Percentiles rank a stretch among this genome's conserved stretches.
These are phyloP conservation scores for Pristionchus mayeri DNA, from an alignment of 2,888 invertebrate genomes.

Conservation along the genomic window DNA sequence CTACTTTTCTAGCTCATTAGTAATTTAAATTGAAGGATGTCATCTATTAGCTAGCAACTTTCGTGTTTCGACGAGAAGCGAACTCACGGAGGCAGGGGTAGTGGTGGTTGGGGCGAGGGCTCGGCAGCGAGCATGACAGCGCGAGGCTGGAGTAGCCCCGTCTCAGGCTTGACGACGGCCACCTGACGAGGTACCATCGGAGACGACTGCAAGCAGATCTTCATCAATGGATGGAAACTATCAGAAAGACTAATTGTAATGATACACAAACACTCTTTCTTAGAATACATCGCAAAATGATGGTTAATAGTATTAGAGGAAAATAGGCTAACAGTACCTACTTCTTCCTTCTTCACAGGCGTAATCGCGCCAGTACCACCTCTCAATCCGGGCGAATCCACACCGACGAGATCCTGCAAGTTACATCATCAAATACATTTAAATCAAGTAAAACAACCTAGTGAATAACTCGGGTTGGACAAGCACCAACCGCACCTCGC, in stretches of 20 bases:
- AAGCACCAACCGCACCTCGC: background rate
- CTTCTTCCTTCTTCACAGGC: background rate
- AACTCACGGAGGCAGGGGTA: no score
- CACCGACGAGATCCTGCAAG: constrained; percentile 29
- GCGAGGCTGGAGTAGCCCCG: background rate
- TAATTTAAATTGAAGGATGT: no score
- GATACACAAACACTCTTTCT: no score
- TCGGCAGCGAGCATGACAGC: background rate
- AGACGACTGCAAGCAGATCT: background rate
- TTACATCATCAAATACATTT: background rate
- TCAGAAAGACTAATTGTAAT: no score
- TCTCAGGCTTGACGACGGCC: background rate
- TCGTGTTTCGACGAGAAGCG: no score
- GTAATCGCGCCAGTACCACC: constrained; percentile 17
- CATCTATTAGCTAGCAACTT: no score
- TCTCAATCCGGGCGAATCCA: constrained; percentile 47
- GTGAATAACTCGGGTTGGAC: background rate
- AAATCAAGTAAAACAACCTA: background rate
- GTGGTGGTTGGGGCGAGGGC: background rate
- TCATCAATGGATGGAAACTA: background rate
- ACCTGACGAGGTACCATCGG: background rate
- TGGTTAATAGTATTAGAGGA: no score
- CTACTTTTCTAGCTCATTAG: no score
- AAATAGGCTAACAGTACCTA: background rate
- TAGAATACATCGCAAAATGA: no score